Percentiles rank a stretch among this genome's conserved stretches.
These are phyloP conservation scores for Artibeus lituratus DNA, from an alignment of 2,797 vertebrate species.

Conservation along the genomic window DNA sequence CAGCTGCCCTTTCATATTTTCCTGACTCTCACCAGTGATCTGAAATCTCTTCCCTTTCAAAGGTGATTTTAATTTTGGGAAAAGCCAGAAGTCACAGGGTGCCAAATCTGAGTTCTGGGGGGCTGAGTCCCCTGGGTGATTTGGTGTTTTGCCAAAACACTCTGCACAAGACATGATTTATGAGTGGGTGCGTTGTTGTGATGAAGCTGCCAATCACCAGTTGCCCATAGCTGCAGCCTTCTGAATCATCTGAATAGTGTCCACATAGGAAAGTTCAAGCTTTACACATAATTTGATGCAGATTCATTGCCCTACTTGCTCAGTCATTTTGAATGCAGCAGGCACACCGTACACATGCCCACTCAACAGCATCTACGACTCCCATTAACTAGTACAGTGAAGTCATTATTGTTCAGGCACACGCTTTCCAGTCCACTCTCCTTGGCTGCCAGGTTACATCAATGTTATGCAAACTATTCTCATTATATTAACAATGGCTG, in stretches of 20 bases:
- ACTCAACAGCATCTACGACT: not conserved
- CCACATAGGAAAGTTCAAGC: not conserved
- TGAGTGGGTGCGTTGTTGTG: not conserved
- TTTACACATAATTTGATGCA: not conserved
- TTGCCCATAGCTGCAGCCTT: not conserved
- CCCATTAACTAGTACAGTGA: not conserved
- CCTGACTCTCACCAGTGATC: not conserved
- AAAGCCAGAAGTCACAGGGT: not conserved
- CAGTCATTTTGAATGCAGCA: not conserved
- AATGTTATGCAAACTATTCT: not conserved
- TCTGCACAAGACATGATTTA: not conserved
- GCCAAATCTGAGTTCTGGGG: not conserved
- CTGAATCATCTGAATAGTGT: not conserved
- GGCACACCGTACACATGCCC: not conserved
- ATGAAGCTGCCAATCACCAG: not conserved
- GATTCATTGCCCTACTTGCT: not conserved
- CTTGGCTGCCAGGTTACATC: not conserved
- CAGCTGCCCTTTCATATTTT: not conserved
- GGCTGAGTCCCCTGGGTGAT: not conserved
- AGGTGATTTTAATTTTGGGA: not conserved
- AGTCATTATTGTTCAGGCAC: not conserved
- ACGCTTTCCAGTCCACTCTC: not conserved
- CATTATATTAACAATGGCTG: not conserved
- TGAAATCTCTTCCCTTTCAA: not conserved
- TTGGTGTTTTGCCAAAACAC: not conserved